Evolutionary conservation across 2,113 vertebrate species (phyloP).

Genomic region (Crypturellus undulatus): DNA sequence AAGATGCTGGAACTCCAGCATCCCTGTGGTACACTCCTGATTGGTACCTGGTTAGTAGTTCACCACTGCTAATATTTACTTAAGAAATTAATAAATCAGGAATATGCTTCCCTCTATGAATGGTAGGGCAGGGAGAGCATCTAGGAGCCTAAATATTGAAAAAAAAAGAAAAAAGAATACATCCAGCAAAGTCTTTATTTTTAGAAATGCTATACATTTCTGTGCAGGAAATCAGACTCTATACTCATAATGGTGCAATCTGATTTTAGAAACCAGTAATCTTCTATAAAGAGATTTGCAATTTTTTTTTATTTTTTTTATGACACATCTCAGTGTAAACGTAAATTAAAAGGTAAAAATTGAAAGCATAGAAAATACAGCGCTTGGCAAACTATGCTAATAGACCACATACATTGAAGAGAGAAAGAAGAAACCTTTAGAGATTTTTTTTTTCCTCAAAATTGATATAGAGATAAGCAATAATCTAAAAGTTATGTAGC

Average conservation of each 20-base stretch:
- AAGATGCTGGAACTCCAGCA: neutral
- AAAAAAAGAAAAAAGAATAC: neutral
- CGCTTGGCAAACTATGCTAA: neutral
- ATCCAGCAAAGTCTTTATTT: neutral
- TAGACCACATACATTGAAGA: neutral
- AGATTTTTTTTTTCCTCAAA: neutral
- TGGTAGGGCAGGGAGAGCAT: neutral
- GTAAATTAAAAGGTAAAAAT: neutral
- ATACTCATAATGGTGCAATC: neutral
- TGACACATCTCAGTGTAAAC: neutral
- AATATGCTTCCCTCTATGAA: fast-evolving
- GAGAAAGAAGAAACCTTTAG: neutral
- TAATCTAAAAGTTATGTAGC: neutral
- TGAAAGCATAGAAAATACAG: neutral
- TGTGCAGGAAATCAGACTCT: neutral
- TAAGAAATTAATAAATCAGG: neutral
- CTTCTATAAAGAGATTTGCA: neutral
- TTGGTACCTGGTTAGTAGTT: neutral
- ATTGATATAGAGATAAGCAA: neutral
- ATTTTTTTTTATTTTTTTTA: neutral
- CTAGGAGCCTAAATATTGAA: neutral
- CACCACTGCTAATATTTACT: neutral
- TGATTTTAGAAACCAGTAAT: neutral
- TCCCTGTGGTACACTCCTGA: neutral
- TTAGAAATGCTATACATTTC: neutral